phyloP scores from a whole-genome alignment of 2,888 invertebrate species.

The Crepidodera aurea region DNA sequence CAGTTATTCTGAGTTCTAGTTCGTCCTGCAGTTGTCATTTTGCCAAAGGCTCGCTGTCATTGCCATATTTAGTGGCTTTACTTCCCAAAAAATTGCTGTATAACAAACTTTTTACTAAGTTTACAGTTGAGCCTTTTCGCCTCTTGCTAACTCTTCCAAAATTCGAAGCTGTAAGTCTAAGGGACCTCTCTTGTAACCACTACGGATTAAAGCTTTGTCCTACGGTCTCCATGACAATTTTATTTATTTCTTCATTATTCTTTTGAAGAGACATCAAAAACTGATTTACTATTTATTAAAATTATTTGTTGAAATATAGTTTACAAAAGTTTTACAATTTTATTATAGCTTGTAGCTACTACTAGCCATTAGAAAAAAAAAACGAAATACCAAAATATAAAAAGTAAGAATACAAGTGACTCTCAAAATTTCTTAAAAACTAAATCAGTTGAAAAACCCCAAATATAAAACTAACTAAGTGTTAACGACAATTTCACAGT shows the following conservation, averaged over 20 bases:
- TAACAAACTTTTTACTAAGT: neutral
- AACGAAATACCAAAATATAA: too few species aligned
- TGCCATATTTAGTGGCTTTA: conserved; percentile 4
- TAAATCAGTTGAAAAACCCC: too few species aligned
- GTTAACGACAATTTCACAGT: too few species aligned
- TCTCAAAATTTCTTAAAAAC: too few species aligned
- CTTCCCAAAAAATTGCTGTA: conserved; percentile 5
- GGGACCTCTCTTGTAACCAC: conserved; percentile 5
- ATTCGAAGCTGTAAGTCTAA: conserved; percentile 5
- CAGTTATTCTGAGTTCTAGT: neutral
- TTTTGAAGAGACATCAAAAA: conserved; percentile 7
- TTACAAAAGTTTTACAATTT: neutral
- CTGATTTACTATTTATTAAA: too few species aligned
- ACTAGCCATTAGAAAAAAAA: too few species aligned
- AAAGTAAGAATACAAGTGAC: too few species aligned
- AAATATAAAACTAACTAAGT: too few species aligned
- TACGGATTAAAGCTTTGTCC: conserved; percentile 9
- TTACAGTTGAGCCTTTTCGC: neutral
- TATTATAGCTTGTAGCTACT: too few species aligned
- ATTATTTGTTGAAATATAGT: neutral
- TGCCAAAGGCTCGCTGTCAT: conserved; percentile 1
- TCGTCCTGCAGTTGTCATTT: neutral
- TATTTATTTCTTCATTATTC: neutral
- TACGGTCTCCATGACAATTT: neutral
- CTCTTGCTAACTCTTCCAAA: too few species aligned